Percentiles rank a stretch among this genome's conserved stretches.
Conservation (phyloP, 2,888 invertebrate species). For the Baronia brevicornis region DNA sequence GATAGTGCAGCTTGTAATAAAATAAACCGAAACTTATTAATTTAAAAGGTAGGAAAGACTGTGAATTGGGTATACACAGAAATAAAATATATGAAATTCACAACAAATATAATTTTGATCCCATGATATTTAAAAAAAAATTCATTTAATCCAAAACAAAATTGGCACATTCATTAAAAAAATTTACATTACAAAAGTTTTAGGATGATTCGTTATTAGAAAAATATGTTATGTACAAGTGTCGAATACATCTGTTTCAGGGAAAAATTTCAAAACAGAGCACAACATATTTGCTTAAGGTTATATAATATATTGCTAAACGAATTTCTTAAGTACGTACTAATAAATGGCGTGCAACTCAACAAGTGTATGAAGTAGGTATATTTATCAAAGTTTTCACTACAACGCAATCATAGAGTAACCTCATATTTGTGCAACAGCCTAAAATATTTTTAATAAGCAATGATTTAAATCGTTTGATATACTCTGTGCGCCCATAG, state of each 20-base stretch:
- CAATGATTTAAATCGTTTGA: not conserved
- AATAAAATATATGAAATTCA: conserved; percentile 39
- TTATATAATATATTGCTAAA: conserved; percentile 16
- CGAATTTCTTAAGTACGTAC: conserved; percentile 25
- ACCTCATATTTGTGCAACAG: conserved; percentile 19
- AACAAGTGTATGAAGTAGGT: conserved; percentile 27
- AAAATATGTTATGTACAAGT: conserved; percentile 23
- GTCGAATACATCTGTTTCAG: conserved; percentile 7
- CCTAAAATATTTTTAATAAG: conserved; percentile 10
- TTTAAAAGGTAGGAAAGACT: not conserved
- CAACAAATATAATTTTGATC: conserved; percentile 32
- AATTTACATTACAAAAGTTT: conserved; percentile 15
- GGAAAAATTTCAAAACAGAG: conserved; percentile 8
- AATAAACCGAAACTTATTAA: conserved; percentile 5
- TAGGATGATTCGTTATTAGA: conserved; percentile 17
- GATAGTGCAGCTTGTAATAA: too few species aligned
- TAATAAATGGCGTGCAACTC: conserved; percentile 24
- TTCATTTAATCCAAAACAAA: conserved; percentile 15
- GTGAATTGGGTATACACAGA: conserved; percentile 17
- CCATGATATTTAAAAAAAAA: conserved; percentile 21
- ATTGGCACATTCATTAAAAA: conserved; percentile 33
- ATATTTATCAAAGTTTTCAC: too few species aligned
- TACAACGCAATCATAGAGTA: too few species aligned
- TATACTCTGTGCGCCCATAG: too few species aligned
- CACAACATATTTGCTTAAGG: too few species aligned